These are phyloP conservation scores for Pseudochaenichthys georgianus DNA, from an alignment of 2,797 vertebrate genomes.

Conservation along the genomic window DNA sequence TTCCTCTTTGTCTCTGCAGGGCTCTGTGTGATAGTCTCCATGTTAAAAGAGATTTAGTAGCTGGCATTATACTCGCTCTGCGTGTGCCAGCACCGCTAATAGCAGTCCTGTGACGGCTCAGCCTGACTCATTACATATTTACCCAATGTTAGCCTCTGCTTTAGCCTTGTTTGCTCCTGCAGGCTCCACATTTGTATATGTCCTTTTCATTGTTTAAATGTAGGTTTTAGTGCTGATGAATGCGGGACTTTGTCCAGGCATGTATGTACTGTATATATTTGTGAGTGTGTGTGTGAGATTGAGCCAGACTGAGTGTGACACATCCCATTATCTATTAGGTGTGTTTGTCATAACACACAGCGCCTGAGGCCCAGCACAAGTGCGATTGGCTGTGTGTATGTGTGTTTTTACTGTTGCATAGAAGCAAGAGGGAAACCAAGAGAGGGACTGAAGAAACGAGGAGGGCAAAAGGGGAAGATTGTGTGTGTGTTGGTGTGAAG, in stretches of 20 bases:
- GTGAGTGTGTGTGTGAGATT: constrained; percentile 46
- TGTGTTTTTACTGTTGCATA: constrained; percentile 68
- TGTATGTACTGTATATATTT: constrained; percentile 39
- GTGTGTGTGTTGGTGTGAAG: constrained; percentile 24
- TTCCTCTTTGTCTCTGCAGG: constrained; percentile 24
- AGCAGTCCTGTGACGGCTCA: constrained; percentile 74
- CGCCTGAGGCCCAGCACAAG: constrained; percentile 64
- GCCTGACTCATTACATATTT: constrained; percentile 77
- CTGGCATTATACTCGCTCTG: constrained; percentile 49
- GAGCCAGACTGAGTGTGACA: constrained; percentile 70
- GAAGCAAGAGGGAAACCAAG: constrained; percentile 61
- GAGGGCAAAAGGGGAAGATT: constrained; percentile 54
- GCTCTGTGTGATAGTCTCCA: constrained; percentile 45
- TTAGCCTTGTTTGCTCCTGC: constrained; percentile 56
- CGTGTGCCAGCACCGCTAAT: constrained; percentile 72
- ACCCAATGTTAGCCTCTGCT: constrained; percentile 52
- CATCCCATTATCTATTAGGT: constrained; percentile 76
- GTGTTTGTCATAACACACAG: constrained; percentile 75
- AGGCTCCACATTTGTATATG: constrained; percentile 31
- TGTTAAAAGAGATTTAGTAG: constrained; percentile 71
- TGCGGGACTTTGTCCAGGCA: constrained; percentile 54
- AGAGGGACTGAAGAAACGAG: constrained; percentile 70
- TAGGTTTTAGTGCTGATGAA: constrained; percentile 40
- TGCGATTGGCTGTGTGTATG: constrained; percentile 50
- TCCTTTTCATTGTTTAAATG: constrained; percentile 41